A percentile compares a stretch with the other conserved stretches of the same genome.
These are phyloP conservation scores for Trachelus stipa DNA, from an alignment of 2,888 invertebrate species.

Conservation along the genomic window DNA sequence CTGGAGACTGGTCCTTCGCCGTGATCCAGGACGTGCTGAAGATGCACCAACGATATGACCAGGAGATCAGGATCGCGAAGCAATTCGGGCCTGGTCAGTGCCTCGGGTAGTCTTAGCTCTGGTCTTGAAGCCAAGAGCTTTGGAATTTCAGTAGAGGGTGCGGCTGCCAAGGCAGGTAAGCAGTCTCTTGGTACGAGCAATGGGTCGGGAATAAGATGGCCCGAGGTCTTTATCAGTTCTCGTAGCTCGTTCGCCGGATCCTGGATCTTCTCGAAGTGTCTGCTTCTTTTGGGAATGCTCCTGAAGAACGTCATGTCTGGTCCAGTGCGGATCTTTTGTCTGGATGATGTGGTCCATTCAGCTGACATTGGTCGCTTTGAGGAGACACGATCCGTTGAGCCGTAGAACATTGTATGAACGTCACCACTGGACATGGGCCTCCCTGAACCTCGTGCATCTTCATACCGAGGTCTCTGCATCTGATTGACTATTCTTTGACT, in stretches of 20 bases:
- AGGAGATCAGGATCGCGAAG: constrained; percentile 83
- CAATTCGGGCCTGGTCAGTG: constrained; percentile 78
- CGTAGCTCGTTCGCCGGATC: constrained; percentile 78
- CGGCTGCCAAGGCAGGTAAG: constrained; percentile 76
- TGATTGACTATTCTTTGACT: constrained; percentile 22
- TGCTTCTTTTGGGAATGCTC: background rate
- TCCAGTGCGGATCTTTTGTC: background rate
- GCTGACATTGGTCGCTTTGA: constrained; percentile 42
- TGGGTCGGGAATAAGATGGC: constrained; percentile 83
- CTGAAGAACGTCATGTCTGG: background rate
- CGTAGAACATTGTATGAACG: constrained; percentile 35
- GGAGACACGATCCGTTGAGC: constrained; percentile 31
- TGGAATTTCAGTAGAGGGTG: constrained; percentile 83
- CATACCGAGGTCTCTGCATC: constrained; percentile 61
- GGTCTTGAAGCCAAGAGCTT: constrained; percentile 78
- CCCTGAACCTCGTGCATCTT: constrained; percentile 8
- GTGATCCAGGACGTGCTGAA: constrained; percentile 68
- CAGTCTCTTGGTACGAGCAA: constrained; percentile 83
- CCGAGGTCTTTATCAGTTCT: constrained; percentile 74
- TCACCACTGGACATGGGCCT: constrained; percentile 35
- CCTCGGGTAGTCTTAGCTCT: constrained; percentile 80
- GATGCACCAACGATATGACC: constrained; percentile 80
- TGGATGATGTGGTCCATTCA: constrained; percentile 36
- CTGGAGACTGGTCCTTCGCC: constrained; percentile 47
- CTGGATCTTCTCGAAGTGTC: constrained; percentile 31